A percentile compares a stretch with the other conserved stretches of the same genome.
These are phyloP conservation scores for Zygogramma bicolorata DNA, from an alignment of 2,888 invertebrate genomes.

Conservation along the genomic window DNA sequence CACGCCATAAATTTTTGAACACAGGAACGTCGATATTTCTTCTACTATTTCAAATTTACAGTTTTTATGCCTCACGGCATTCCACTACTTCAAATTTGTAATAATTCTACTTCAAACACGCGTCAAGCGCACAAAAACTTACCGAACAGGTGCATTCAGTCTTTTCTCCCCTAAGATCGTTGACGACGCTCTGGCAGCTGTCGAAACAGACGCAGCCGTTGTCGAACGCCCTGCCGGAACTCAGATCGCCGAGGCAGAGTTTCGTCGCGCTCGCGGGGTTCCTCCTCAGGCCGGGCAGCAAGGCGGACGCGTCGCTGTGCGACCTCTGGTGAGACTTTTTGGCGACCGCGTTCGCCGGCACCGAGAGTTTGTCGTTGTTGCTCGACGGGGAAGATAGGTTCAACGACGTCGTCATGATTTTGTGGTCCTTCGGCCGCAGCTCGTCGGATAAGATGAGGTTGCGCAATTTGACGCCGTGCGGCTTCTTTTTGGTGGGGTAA, in stretches of 20 bases:
- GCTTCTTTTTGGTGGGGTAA: slow-evolving; percentile 77
- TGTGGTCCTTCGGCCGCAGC: slow-evolving; percentile 59
- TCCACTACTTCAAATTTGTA: no score
- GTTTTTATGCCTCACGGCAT: no score
- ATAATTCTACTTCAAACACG: no score
- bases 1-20: no score
- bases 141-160: slow-evolving; percentile 84
- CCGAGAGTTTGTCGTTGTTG: slow-evolving; percentile 54
- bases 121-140: no score
- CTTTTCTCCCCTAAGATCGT: slow-evolving; percentile 81
- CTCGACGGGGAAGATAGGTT: slow-evolving; percentile 57
- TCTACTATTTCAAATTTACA: no score
- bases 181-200: slow-evolving; percentile 84
- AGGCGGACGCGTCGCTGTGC: slow-evolving; percentile 83
- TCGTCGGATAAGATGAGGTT: slow-evolving; percentile 82
- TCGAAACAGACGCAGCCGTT: slow-evolving; percentile 94
- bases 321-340: slow-evolving; percentile 85
- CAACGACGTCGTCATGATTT: slow-evolving; percentile 51
- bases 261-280: slow-evolving; percentile 67
- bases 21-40: no score
- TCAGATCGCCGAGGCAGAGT: slow-evolving; percentile 88
- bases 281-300: slow-evolving; percentile 65
- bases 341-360: slow-evolving; percentile 65
- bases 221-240: slow-evolving; percentile 96
- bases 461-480: slow-evolving; percentile 80